Conservation (phyloP, 2,113 vertebrate species). For the Aldabrachelys gigantea region DNA sequence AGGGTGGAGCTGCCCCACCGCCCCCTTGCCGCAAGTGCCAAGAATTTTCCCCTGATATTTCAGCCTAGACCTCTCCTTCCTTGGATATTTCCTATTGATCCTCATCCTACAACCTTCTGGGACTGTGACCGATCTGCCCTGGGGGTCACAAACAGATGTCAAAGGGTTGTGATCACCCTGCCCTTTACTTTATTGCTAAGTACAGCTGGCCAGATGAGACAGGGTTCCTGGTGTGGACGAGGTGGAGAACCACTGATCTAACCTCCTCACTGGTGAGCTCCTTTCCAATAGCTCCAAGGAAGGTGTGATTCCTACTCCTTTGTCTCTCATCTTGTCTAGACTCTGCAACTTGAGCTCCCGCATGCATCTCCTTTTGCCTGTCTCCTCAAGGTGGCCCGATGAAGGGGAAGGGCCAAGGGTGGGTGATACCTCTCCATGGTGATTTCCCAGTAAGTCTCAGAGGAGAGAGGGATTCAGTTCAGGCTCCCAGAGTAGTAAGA, state of each 20-base stretch:
- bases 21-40: background rate
- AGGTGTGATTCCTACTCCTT: too few relatives aligned
- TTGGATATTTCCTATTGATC: background rate
- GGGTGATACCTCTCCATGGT: too few relatives aligned
- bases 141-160: background rate
- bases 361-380: background rate
- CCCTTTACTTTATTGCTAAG: background rate
- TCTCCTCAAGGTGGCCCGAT: rapidly evolving
- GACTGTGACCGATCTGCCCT: background rate
- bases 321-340: background rate
- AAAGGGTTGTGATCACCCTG: background rate
- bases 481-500: too few relatives aligned
- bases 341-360: background rate
- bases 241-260: background rate
- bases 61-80: background rate
- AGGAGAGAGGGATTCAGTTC: too few relatives aligned
- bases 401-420: background rate
- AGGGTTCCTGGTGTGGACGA: background rate
- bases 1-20: background rate
- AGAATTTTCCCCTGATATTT: background rate
- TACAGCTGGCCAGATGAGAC: background rate
- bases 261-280: background rate
- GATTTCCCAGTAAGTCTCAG: too few relatives aligned
- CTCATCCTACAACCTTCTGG: background rate
- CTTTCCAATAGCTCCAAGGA: background rate